phyloP scores from a whole-genome alignment of 2,113 vertebrate genomes.

The Vanacampus margaritifer region DNA sequence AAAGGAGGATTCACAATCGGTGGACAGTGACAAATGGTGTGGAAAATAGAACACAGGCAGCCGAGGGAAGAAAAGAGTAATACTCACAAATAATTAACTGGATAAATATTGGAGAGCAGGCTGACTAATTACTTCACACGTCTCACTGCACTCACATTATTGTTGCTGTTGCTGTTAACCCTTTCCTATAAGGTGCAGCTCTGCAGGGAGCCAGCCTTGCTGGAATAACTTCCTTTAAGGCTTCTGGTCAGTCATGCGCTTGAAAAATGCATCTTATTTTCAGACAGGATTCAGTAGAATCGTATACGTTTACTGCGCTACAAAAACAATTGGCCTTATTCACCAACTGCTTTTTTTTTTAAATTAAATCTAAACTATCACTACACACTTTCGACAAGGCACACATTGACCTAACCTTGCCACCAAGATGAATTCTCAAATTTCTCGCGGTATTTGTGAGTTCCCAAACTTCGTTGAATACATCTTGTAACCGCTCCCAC shows the following conservation, averaged over 20 bases:
- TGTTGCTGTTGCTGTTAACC: slow-evolving; percentile 69
- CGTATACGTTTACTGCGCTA: neutral
- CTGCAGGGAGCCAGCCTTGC: slow-evolving; percentile 27
- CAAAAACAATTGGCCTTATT: neutral
- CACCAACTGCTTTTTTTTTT: neutral
- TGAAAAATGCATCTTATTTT: neutral
- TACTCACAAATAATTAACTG: slow-evolving; percentile 81
- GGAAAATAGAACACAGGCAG: slow-evolving; percentile 74
- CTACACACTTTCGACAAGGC: neutral
- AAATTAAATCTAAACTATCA: neutral
- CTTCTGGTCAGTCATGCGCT: neutral
- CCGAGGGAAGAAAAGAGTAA: slow-evolving; percentile 75
- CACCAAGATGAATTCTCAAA: too few relatives aligned
- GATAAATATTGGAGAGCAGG: slow-evolving; percentile 78
- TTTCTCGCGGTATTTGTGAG: too few relatives aligned
- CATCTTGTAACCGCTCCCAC: too few relatives aligned
- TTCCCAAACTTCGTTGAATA: too few relatives aligned
- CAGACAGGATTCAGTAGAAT: neutral
- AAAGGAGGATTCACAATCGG: slow-evolving; percentile 62
- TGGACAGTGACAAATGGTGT: slow-evolving; percentile 75
- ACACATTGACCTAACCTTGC: too few relatives aligned
- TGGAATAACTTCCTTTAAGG: slow-evolving; percentile 22
- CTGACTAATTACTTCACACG: slow-evolving; percentile 77
- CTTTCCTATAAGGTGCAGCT: slow-evolving; percentile 45
- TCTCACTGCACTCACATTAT: slow-evolving; percentile 76